Evolutionary conservation across 1,140 invertebrate species (phyloP), one percentile per base, ranked within the genome.

Genomic region (Trichogramma pretiosum): DNA sequence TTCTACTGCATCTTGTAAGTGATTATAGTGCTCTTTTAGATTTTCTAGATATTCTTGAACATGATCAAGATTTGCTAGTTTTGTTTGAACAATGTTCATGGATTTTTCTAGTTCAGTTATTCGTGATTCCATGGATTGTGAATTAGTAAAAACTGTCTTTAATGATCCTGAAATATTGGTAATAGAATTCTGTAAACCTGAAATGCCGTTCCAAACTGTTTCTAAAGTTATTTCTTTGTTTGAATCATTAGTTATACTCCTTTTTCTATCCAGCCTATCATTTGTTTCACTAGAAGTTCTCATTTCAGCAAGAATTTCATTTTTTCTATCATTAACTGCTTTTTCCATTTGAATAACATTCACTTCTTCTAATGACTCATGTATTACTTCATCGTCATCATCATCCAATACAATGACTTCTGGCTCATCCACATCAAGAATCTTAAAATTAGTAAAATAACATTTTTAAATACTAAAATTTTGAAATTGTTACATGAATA

Each of bases 91-190:
- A 3, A 24, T 43, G 19, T 38, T 37, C 5, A 45, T 13, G 11
- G 30, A 30, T 11, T 19, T n/a, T 28, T 50, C 48, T 8, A 45
- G 22, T 3, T 50, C 42, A 32, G 44, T 50, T 11, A 50, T 45
- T 10, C 48, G 48, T 18, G 42, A 42, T 26, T 50, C 48, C 22
- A 50, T 21, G 7, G 48, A 45, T n/a, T 50, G 44, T 10, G 40
- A 23, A 14, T 45, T 18, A 11, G 16, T 39, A 1, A 42, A 50
- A 17, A 45, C 48, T 5, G 41, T 16, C 3, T 50, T 24, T 9
- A 50, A 10, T 1, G 36, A 45, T 11, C 39, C 39, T n/a, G 48
- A 50, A 19, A 50, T 40, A 40, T 45, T 50, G 1, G 48, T 33
- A 26, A 45, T 40, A 10, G 35, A 34, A 4, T 18, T 14, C 22